Evolutionary conservation across 1,140 invertebrate species (phyloP), one percentile per base, ranked within the genome.

Genomic region (Mesaphorura yosii): DNA sequence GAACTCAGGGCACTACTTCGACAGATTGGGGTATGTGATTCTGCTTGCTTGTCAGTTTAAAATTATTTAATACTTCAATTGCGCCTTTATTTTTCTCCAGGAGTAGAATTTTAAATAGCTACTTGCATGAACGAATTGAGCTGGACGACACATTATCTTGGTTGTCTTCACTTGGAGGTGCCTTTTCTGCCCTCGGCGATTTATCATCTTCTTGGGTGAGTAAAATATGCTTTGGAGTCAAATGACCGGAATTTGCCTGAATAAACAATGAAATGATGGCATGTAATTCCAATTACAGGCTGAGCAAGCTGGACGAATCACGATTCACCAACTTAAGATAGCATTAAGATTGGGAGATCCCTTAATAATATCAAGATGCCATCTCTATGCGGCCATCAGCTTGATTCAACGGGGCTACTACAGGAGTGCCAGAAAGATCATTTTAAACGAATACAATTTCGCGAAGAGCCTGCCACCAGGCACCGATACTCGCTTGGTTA

Each of bases 101-200:
- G 70, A 64, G 56, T 48, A 53, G 59, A 27, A 63, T 64, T 44
- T 45, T 71, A 2, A 41, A 60, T 38, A 38, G 50, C 15, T 55
- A 68, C 6, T 54, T 69, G 7, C 47, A 48, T 6, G 68, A 69
- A 59, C 64, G 59, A 29, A 20, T 38, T 58, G 81, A 89, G 70
- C 53, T 76, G n/a, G 73, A 75, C 46, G 68, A 74, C 73, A 75
- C 83, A 7, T 83, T 94, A 76, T 88, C 88, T 3, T 94, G 90
- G 88, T 72, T 96, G 2, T 95, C 90, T n/a, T 96, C 92, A 1
- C 73, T 97, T 14, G 92, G 92, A 44, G 91, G 91, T 39, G 92
- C 86, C 4, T 95, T 87, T 72, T 95, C 91, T 20, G 83, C 90
- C 7, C 73, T 95, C 42, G 92, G 92, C 17, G 91, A 95, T 66